Conservation (phyloP, 2,797 vertebrate genomes). For the Pipistrellus kuhlii region DNA sequence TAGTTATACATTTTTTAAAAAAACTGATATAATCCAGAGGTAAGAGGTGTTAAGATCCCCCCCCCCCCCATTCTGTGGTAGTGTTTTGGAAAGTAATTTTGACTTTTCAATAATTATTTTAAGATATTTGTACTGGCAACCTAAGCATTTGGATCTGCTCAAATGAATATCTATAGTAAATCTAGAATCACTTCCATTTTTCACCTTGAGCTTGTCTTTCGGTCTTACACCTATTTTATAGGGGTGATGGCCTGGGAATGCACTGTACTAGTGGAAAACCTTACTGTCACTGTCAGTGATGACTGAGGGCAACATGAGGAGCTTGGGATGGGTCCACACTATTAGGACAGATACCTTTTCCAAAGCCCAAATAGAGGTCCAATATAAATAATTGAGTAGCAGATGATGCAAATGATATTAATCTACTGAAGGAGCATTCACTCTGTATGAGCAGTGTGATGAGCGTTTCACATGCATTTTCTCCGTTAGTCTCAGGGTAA, state of each 20-base stretch:
- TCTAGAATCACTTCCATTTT: background rate
- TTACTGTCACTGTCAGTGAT: rapidly evolving
- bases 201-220: background rate
- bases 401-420: background rate
- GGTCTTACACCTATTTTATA: background rate
- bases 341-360: background rate
- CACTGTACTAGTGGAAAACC: background rate
- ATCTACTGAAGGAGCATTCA: background rate
- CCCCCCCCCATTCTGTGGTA: background rate
- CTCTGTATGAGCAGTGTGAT: rapidly evolving
- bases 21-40: constrained; percentile 9
- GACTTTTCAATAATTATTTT: constrained; percentile 66
- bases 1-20: background rate
- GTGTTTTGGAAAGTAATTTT: constrained; percentile 62
- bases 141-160: background rate
- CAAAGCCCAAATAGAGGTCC: background rate
- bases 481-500: background rate
- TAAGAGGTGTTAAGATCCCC: constrained; percentile 20
- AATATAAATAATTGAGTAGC: background rate
- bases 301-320: background rate
- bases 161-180: background rate
- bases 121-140: constrained; percentile 41
- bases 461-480: rapidly evolving
- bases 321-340: background rate
- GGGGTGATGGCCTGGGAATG: background rate